Evolutionary conservation across 2,113 vertebrate species (phyloP).

Genomic region (Phalacrocorax pelagicus): DNA sequence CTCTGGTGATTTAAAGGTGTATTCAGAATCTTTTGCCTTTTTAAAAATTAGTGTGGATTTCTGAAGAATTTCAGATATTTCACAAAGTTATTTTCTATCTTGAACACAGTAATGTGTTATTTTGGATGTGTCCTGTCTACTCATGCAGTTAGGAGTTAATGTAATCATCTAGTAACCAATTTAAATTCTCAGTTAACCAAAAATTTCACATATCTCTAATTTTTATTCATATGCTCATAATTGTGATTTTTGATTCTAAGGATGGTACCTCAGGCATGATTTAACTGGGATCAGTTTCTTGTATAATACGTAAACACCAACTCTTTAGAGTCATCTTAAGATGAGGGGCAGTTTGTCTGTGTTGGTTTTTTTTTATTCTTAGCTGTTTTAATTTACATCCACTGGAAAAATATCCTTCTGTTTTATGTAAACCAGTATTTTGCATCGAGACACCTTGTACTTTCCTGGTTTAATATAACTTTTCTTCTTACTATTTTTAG

Average conservation of each 20-base stretch:
- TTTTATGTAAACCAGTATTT: background rate
- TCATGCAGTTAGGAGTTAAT: background rate
- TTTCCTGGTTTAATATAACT: slow-evolving; percentile 10
- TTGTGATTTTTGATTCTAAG: background rate
- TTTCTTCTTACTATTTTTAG: slow-evolving; percentile 46
- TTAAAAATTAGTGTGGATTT: background rate
- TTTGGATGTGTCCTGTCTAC: background rate
- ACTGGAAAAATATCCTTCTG: background rate
- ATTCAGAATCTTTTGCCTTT: background rate
- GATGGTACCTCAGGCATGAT: background rate
- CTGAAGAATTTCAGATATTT: background rate
- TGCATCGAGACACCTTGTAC: slow-evolving; percentile 46
- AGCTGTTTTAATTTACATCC: background rate
- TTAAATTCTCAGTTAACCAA: background rate
- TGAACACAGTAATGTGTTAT: background rate
- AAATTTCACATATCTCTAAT: background rate
- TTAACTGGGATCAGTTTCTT: background rate
- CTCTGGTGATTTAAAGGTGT: background rate
- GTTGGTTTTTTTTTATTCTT: background rate
- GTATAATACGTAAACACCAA: background rate
- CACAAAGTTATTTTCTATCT: background rate
- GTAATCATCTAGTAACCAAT: background rate
- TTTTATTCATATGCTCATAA: background rate
- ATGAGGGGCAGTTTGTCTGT: background rate
- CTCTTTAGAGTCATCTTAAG: background rate